A percentile compares a stretch with the other conserved stretches of the same genome.
Conservation (phyloP, 2,797 vertebrate genomes). For the Argyrosomus regius region DNA sequence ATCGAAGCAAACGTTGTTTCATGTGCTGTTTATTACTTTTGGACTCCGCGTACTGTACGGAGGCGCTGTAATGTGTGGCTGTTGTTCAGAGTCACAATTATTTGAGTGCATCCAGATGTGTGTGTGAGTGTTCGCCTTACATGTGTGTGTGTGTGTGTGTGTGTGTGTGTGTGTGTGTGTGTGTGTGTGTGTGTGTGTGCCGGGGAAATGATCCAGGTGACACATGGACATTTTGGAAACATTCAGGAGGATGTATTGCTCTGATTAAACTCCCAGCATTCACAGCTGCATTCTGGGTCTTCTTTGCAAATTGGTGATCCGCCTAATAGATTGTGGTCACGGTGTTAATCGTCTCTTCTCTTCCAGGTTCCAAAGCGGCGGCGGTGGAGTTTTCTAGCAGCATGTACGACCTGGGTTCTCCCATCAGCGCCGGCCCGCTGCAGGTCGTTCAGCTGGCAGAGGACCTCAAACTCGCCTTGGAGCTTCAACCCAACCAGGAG, state of each 20-base stretch:
- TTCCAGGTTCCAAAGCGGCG: slow-evolving; percentile 90
- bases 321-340: not conserved
- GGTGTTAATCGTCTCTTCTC: not conserved
- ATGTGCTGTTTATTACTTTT: slow-evolving; percentile 18
- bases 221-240: slow-evolving; percentile 61
- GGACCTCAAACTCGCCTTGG: slow-evolving; percentile 91
- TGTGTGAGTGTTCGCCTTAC: not conserved
- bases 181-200: slow-evolving; percentile 27
- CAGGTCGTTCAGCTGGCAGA: slow-evolving; percentile 92
- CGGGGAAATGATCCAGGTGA: slow-evolving; percentile 67
- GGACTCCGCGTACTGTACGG: slow-evolving; percentile 17
- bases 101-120: slow-evolving; percentile 66
- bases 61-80: slow-evolving; percentile 29
- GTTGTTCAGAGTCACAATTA: slow-evolving; percentile 30
- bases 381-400: slow-evolving; percentile 86
- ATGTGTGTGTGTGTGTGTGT: too few relatives aligned
- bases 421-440: slow-evolving; percentile 85
- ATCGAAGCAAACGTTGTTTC: slow-evolving; percentile 20
- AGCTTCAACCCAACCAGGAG: slow-evolving; percentile 87
- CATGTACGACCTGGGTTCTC: slow-evolving; percentile 87
- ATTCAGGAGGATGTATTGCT: slow-evolving; percentile 25
- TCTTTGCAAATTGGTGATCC: not conserved
- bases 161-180: not conserved
- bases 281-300: not conserved
- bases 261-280: slow-evolving; percentile 25